Percentiles rank a stretch among this genome's conserved stretches.
Conservation (phyloP, 2,888 invertebrate genomes). For the Dexiosoma caninum region DNA sequence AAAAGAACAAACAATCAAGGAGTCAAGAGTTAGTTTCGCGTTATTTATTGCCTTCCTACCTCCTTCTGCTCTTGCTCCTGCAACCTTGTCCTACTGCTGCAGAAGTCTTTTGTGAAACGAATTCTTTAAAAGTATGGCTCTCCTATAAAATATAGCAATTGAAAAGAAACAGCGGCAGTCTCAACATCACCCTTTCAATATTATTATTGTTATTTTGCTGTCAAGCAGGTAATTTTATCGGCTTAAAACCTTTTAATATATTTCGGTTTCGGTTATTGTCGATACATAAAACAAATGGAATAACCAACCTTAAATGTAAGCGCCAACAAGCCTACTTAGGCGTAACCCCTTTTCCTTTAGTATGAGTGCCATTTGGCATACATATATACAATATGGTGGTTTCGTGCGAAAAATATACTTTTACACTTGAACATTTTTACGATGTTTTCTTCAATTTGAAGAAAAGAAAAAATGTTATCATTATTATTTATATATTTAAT, state of each 20-base stretch:
- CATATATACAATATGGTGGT: neutral
- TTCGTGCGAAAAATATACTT: neutral
- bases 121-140: conserved; percentile 23
- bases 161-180: conserved; percentile 10
- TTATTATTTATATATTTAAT: too few relatives aligned
- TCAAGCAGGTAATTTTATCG: conserved; percentile 63
- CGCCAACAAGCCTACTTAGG: conserved; percentile 63
- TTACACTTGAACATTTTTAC: conserved; percentile 16
- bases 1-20: conserved; percentile 20
- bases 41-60: conserved; percentile 33
- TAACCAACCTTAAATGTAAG: conserved; percentile 58
- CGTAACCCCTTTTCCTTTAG: conserved; percentile 51
- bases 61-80: neutral
- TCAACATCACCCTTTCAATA: conserved; percentile 38
- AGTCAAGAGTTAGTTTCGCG: conserved; percentile 20
- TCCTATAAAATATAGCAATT: neutral
- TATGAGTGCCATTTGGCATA: neutral
- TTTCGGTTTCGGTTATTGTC: conserved; percentile 55
- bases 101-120: conserved; percentile 41
- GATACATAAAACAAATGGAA: conserved; percentile 59
- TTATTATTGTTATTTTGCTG: conserved; percentile 59
- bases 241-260: conserved; percentile 63
- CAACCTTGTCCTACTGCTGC: neutral
- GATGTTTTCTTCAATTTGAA: neutral
- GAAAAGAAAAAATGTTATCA: too few relatives aligned